Evolutionary conservation across 2,888 invertebrate genomes (phyloP).

Genomic region (Drosophila neotestacea): DNA sequence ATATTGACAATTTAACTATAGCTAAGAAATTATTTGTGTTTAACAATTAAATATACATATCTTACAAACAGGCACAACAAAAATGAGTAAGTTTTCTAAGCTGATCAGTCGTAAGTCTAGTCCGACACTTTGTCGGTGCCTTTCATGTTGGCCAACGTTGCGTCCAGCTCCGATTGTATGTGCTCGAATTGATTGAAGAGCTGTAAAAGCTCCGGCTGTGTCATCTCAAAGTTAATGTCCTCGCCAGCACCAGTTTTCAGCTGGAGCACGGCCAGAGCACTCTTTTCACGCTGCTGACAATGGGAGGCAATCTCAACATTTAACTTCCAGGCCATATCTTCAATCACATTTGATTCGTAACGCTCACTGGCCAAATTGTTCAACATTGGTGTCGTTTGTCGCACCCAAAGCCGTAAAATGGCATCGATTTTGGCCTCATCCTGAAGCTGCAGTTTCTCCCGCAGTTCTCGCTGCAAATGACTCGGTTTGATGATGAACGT

Average conservation of each 20-base stretch:
- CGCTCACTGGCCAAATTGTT: slow-evolving; percentile 85
- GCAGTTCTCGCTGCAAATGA: slow-evolving; percentile 85
- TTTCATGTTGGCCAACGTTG: slow-evolving; percentile 73
- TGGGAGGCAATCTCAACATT: slow-evolving; percentile 86
- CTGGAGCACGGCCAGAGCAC: slow-evolving; percentile 86
- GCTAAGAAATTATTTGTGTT: background rate
- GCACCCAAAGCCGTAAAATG: slow-evolving; percentile 87
- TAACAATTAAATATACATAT: slow-evolving; percentile 31
- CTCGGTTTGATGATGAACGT: slow-evolving; percentile 87
- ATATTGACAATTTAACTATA: slow-evolving; percentile 4
- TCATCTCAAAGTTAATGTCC: slow-evolving; percentile 86
- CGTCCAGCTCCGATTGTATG: slow-evolving; percentile 86
- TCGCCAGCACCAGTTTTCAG: slow-evolving; percentile 85
- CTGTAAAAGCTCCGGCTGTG: slow-evolving; percentile 86
- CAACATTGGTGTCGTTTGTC: slow-evolving; percentile 86
- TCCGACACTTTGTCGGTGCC: background rate
- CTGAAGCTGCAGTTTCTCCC: slow-evolving; percentile 86
- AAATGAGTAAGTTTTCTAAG: slow-evolving; percentile 2
- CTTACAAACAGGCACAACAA: slow-evolving; percentile 37
- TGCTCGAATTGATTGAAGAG: slow-evolving; percentile 87
- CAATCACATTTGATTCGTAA: slow-evolving; percentile 85
- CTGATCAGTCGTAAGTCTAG: background rate
- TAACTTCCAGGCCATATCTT: slow-evolving; percentile 87
- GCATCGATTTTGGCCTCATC: slow-evolving; percentile 86
- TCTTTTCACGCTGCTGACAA: slow-evolving; percentile 85